Conservation (phyloP, 2,113 vertebrate species). For the Neogobius melanostomus region DNA sequence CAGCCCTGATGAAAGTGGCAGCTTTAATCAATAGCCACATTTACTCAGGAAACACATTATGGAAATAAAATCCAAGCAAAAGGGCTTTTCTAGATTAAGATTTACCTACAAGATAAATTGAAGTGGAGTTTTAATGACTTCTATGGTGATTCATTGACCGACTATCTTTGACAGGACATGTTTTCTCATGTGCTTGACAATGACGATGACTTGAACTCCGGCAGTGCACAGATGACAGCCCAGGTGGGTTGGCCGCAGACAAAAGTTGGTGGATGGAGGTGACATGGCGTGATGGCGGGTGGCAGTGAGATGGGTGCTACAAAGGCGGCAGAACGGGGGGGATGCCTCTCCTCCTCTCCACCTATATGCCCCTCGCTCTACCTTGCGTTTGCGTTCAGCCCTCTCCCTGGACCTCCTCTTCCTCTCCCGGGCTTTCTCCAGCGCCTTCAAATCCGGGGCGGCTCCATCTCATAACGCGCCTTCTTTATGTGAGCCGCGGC, state of each 20-base stretch:
- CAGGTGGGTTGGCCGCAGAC: conserved; percentile 4
- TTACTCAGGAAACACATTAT: not conserved
- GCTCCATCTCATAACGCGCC: conserved; percentile 90
- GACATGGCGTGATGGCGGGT: conserved; percentile 21
- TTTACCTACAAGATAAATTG: not conserved
- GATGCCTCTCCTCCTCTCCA: conserved; percentile 15
- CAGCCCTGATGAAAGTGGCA: too few species aligned
- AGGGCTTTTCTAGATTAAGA: not conserved
- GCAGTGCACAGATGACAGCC: conserved; percentile 1
- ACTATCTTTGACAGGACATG: not conserved
- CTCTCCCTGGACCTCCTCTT: conserved; percentile 88
- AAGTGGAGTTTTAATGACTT: not conserved
- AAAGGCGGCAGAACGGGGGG: conserved; percentile 8
- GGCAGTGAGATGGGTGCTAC: not conserved
- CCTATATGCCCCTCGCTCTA: conserved; percentile 64
- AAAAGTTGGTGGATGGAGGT: conserved; percentile 14
- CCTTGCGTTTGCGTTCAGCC: conserved; percentile 94
- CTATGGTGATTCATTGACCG: not conserved
- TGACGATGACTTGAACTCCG: not conserved
- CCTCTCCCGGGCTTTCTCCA: conserved; percentile 88
- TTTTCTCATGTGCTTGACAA: not conserved
- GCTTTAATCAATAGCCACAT: not conserved
- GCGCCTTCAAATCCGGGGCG: conserved; percentile 79
- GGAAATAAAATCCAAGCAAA: too few species aligned
- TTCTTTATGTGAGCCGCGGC: conserved; percentile 97